Conservation (phyloP, 2,888 invertebrate genomes). For the Drosophila robusta region DNA sequence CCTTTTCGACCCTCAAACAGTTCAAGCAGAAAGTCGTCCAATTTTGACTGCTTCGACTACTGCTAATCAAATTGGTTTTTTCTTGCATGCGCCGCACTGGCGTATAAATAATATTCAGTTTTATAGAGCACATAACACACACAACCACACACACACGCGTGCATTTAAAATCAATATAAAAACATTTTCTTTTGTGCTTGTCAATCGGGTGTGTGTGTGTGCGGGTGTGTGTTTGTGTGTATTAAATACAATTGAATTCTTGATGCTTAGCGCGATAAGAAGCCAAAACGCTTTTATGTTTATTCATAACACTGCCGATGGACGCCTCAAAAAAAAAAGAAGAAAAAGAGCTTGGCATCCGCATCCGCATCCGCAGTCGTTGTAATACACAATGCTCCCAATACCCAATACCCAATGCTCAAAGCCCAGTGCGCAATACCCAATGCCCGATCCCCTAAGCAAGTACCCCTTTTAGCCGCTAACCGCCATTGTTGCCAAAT, state of each 20-base stretch:
- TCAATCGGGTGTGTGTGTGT: slow-evolving; percentile 45
- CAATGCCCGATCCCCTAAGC: slow-evolving; percentile 37
- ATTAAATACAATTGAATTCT: slow-evolving; percentile 76
- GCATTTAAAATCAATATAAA: slow-evolving; percentile 17
- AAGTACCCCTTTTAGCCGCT: slow-evolving; percentile 41
- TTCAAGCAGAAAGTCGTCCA: slow-evolving; percentile 21
- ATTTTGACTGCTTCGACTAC: slow-evolving; percentile 24
- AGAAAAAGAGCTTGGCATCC: slow-evolving; percentile 15
- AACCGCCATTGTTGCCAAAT: slow-evolving; percentile 46
- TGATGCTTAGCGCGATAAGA: slow-evolving; percentile 71
- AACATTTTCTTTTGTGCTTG: slow-evolving; percentile 61
- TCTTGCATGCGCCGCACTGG: slow-evolving; percentile 24
- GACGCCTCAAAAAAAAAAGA: slow-evolving; percentile 17
- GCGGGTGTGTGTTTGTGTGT: slow-evolving; percentile 29
- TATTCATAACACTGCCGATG: slow-evolving; percentile 66
- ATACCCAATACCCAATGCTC: slow-evolving; percentile 24
- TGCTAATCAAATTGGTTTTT: slow-evolving; percentile 61
- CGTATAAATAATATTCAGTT: slow-evolving; percentile 66
- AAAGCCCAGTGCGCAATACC: slow-evolving; percentile 36
- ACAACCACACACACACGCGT: slow-evolving; percentile 1
- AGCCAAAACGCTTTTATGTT: slow-evolving; percentile 70
- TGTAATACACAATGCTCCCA: slow-evolving; percentile 30
- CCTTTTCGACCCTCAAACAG: background rate
- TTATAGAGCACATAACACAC: slow-evolving; percentile 46
- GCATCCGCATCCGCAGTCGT: slow-evolving; percentile 30